Percentiles rank a stretch among this genome's conserved stretches.
Evolutionary conservation across 35 echinoderm and acorn worm species (phyloP).

Genomic region (Lytechinus variegatus): DNA sequence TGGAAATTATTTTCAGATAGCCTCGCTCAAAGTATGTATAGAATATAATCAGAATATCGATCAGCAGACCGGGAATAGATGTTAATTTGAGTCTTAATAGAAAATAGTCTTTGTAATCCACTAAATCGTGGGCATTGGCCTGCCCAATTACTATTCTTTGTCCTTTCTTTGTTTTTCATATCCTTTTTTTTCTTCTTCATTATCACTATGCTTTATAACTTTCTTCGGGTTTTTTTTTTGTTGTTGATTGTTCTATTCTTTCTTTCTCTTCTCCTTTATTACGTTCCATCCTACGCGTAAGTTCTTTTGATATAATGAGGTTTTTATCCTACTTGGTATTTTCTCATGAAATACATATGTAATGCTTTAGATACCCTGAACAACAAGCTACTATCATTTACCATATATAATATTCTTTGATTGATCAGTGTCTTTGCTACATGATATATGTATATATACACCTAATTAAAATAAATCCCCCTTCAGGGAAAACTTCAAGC

Average conservation of each 20-base stretch:
- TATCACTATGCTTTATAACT: too few relatives aligned
- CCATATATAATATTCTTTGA: not conserved
- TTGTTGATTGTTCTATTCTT: too few relatives aligned
- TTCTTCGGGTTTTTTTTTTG: too few relatives aligned
- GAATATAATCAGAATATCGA: too few relatives aligned
- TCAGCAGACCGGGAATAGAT: too few relatives aligned
- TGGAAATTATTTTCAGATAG: too few relatives aligned
- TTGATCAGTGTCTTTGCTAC: not conserved
- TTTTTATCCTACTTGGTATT: not conserved
- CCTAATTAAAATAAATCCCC: not conserved
- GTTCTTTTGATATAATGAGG: not conserved
- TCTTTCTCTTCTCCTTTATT: too few relatives aligned
- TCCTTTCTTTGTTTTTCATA: not conserved
- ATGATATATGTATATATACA: not conserved
- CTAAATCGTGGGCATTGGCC: too few relatives aligned
- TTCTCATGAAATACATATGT: not conserved
- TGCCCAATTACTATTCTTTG: not conserved
- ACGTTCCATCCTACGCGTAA: not conserved
- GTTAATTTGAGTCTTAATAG: too few relatives aligned
- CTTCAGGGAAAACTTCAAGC: not conserved
- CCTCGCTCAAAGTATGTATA: too few relatives aligned
- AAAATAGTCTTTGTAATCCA: too few relatives aligned
- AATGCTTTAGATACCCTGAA: not conserved
- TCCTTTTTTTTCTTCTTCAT: not conserved
- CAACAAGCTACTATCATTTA: not conserved